Base-by-base conservation (phyloP, 2,888 invertebrate genomes). In the Acrobasis suavella region DNA sequence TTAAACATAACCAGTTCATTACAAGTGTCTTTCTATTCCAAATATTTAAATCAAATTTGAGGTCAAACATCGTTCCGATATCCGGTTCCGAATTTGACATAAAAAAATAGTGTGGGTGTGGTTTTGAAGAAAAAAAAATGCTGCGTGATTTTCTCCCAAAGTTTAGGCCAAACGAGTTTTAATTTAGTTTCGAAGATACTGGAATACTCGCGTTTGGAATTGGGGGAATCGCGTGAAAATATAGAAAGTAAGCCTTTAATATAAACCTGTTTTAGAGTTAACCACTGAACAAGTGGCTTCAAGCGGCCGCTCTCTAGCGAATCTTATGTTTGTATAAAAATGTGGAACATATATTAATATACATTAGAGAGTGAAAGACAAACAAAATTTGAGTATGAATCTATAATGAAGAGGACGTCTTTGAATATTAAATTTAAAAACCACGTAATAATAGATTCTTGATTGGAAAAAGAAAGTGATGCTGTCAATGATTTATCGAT, bases 181-280 rank as follows among this genome's bases (percentile, higher is more conserved):
- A 32, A 0, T 32, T 38, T 17, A 17, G n/a, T 7, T 42, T 42
- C n/a, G 12, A 42, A 12, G 12, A 46, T n/a, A 46, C 46, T 46
- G 39, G n/a, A 16, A 14, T 10, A 12, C 37, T 38, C 10, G 37
- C 16, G 39, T 56, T 39, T 22, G 42, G 14, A 81, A 82, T 82
- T 81, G 75, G 75, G 77, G 78, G 77, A 83, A 83, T 78, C 76
- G 76, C 72, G 74, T 73, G 80, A 83, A 80, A 80, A 75, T 76
- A 79, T 86, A 87, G 87, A 87, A 87, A 87, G 86, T 70, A 72
- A 73, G 74, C 74, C 76, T 80, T 79, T 71, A 77, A 79, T 75
- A 72, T 70, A 77, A 86, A 86, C 86, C 85, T 76, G 86, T 86
- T 82, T 77, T 69, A 68, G 70, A 65, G 74, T 77, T 71, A 73